Conservation (phyloP, 1,140 invertebrate species). For the Cotesia chilonis region DNA sequence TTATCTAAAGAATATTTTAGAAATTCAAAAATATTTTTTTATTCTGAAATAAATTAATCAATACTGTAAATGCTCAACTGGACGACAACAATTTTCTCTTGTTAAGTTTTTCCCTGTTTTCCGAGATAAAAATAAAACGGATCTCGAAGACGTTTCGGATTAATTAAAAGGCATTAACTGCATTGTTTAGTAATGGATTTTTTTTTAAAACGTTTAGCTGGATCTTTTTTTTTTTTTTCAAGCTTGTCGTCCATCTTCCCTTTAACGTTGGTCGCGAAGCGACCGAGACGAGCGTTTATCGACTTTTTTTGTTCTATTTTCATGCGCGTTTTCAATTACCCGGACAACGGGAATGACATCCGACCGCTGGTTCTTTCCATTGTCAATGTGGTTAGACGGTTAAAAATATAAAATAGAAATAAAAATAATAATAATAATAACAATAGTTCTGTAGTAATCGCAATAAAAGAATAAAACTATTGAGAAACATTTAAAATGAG, state of each 20-base stretch:
- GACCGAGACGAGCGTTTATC: constrained; percentile 28
- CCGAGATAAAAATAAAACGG: constrained; percentile 1
- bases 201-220: background rate
- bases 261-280: background rate
- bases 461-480: background rate
- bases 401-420: background rate
- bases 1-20: no score
- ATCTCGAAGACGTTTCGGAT: constrained; percentile 1
- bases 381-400: constrained; percentile 15
- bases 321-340: constrained; percentile 34
- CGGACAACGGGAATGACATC: constrained; percentile 32
- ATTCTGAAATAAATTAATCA: background rate
- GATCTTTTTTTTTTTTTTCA: background rate
- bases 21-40: background rate
- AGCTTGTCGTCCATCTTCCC: background rate
- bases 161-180: constrained; percentile 10
- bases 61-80: no score
- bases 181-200: constrained; percentile 6
- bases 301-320: constrained; percentile 33
- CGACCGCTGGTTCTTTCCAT: constrained; percentile 29
- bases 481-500: no score
- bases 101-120: no score
- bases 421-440: constrained; percentile 1
- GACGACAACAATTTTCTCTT: no score
- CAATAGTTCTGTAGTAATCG: background rate